phyloP scores from a whole-genome alignment of 2,113 vertebrate species.

The Atherinomorus stipes region DNA sequence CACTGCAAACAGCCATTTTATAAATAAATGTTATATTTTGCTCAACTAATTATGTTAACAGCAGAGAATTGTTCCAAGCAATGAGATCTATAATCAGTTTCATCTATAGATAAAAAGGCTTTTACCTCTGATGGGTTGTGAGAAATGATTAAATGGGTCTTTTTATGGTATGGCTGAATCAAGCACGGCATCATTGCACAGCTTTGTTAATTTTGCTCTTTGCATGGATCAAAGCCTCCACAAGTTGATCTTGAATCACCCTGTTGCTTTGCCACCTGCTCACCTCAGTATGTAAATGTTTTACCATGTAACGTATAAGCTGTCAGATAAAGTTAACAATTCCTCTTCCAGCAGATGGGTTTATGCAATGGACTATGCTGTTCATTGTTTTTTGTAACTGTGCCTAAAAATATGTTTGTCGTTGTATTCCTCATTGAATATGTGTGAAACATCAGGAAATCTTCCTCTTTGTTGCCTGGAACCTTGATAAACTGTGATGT shows the following conservation, averaged over 20 bases:
- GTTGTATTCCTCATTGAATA: background rate
- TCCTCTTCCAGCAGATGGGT: background rate
- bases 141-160: slow-evolving; percentile 33
- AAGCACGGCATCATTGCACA: slow-evolving; percentile 27
- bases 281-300: slow-evolving; percentile 50
- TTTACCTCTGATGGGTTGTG: slow-evolving; percentile 13
- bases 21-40: background rate
- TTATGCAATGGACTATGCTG: background rate
- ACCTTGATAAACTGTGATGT: slow-evolving; percentile 82
- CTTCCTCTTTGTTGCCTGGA: slow-evolving; percentile 60
- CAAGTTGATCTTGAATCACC: slow-evolving; percentile 71
- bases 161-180: slow-evolving; percentile 34
- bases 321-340: slow-evolving; percentile 6
- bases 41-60: background rate
- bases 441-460: slow-evolving; percentile 40
- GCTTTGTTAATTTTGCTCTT: slow-evolving; percentile 49
- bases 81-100: background rate
- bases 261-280: slow-evolving; percentile 66
- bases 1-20: slow-evolving; percentile 4
- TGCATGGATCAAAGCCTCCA: slow-evolving; percentile 57
- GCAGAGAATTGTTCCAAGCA: background rate
- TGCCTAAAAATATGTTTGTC: background rate
- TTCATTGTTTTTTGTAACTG: background rate
- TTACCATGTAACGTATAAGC: slow-evolving; percentile 33
- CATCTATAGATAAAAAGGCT: background rate